These are phyloP conservation scores for Polypterus senegalus DNA, from an alignment of 2,113 vertebrate genomes.

Conservation along the genomic window DNA sequence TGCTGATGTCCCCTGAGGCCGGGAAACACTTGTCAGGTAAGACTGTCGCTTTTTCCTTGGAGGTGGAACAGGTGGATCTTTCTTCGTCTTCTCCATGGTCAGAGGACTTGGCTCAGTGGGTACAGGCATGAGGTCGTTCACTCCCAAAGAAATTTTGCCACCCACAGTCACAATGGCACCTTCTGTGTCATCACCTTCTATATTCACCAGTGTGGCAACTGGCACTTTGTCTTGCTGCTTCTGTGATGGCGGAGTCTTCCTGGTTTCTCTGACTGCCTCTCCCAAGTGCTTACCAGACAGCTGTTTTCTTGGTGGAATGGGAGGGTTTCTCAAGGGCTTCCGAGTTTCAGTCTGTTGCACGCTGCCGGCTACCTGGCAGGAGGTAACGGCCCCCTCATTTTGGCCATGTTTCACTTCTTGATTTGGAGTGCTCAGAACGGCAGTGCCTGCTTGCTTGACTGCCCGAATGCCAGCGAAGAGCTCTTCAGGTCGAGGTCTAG, in stretches of 20 bases:
- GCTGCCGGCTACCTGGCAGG: neutral
- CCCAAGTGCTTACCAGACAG: constrained; percentile 10
- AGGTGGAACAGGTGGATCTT: constrained; percentile 50
- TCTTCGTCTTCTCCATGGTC: constrained; percentile 19
- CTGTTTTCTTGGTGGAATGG: constrained; percentile 27
- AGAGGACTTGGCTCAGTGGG: constrained; percentile 2
- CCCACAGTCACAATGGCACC: neutral
- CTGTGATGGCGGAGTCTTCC: no score
- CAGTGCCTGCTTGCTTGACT: constrained; percentile 23
- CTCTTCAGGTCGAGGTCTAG: constrained; percentile 32
- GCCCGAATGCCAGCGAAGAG: constrained; percentile 14
- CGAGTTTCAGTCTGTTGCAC: neutral
- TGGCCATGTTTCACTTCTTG: constrained; percentile 13
- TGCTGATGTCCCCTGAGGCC: constrained; percentile 7
- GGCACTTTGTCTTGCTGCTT: no score
- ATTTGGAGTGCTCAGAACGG: constrained; percentile 11
- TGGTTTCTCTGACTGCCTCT: constrained; percentile 1
- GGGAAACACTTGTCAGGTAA: constrained; percentile 7
- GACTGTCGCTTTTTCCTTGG: constrained; percentile 51
- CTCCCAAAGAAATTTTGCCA: constrained; percentile 20
- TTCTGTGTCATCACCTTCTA: no score
- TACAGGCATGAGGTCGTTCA: no score
- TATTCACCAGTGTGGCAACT: no score
- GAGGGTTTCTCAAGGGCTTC: constrained; percentile 14
- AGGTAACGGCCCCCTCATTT: constrained; percentile 33